Evolutionary conservation across 1,140 invertebrate genomes (phyloP).

Genomic region (Goniozus legneri): DNA sequence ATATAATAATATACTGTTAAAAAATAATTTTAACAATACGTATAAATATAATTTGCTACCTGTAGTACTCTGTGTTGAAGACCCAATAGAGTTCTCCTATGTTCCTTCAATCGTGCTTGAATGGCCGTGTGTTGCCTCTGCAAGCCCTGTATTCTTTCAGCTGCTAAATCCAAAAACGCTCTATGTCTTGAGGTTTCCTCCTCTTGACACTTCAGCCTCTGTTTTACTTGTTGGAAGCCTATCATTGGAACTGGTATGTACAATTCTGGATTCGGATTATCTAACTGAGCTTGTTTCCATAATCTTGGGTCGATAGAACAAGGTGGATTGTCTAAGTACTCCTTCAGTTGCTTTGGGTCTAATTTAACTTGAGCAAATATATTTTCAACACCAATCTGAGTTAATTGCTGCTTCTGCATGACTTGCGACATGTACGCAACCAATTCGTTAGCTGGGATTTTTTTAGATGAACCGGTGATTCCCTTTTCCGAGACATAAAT

Average conservation of each 20-base stretch:
- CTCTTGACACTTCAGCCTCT: conserved; percentile 77
- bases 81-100: conserved; percentile 70
- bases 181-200: conserved; percentile 77
- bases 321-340: conserved; percentile 87
- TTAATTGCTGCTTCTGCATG: conserved; percentile 66
- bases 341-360: conserved; percentile 73
- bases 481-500: conserved; percentile 79
- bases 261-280: conserved; percentile 86
- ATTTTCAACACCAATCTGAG: conserved; percentile 63
- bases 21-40: not conserved
- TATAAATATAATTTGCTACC: conserved; percentile 34
- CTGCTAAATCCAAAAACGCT: conserved; percentile 70
- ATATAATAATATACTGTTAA: too few relatives aligned
- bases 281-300: conserved; percentile 87
- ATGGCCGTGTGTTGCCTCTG: conserved; percentile 70
- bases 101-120: conserved; percentile 69
- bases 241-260: conserved; percentile 91
- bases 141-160: conserved; percentile 71
- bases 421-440: conserved; percentile 65
- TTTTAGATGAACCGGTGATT: conserved; percentile 61
- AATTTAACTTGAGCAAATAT: conserved; percentile 64
- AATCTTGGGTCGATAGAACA: conserved; percentile 75
- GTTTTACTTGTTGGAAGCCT: conserved; percentile 82
- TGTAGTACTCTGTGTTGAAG: conserved; percentile 75
- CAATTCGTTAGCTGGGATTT: conserved; percentile 73